Evolutionary conservation across 2,113 vertebrate genomes (phyloP), one percentile per base, ranked within the genome.

Genomic region (Grallaria varia): DNA sequence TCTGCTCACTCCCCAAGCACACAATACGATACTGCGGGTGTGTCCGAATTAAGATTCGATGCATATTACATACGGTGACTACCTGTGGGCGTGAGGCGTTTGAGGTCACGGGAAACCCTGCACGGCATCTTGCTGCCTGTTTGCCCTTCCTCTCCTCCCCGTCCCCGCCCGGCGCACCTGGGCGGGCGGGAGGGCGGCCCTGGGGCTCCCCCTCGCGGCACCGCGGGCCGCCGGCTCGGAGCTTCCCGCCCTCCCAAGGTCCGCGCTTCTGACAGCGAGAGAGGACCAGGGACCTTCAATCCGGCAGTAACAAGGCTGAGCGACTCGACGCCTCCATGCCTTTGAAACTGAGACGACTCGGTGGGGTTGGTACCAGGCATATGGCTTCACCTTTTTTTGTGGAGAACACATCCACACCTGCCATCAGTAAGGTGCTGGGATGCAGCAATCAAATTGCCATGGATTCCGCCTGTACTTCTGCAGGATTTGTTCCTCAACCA

Each of bases 151-250:
- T 7, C 37, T 4, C 11, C 17, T 0, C 14, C 40, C 10, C 16
- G 4, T 10, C 28, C 12, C 40, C 16, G 24, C 28, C 45, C 33
- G 15, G 24, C 63, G 12, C 83, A 53, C 63, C 79, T 30, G 79
- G 12, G 24, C 33, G 28, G 33, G 44, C 28, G 24, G n/a, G 44
- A 6, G 47, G 30, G 14, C 59, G 86, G 87, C 59, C 55, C 72
- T 62, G 52, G 1, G 14, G 28, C 87, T 60, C 95, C 90, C 79
- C 69, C 90, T 82, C 45, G 53, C 9, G 87, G 78, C 87, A 2
- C 60, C 10, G 44, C 31, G 24, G 3, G 2, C 25, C 4, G 3
- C 1, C 59, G 52, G 37, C 0, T 0, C 0, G 2, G 1, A 8
- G 23, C 10, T 5, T 56, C 2, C 33, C 2, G 42, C 47, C 1